Evolutionary conservation across 1,140 invertebrate genomes (phyloP), one percentile per base, ranked within the genome.

Genomic region (Berghia stephanieae): DNA sequence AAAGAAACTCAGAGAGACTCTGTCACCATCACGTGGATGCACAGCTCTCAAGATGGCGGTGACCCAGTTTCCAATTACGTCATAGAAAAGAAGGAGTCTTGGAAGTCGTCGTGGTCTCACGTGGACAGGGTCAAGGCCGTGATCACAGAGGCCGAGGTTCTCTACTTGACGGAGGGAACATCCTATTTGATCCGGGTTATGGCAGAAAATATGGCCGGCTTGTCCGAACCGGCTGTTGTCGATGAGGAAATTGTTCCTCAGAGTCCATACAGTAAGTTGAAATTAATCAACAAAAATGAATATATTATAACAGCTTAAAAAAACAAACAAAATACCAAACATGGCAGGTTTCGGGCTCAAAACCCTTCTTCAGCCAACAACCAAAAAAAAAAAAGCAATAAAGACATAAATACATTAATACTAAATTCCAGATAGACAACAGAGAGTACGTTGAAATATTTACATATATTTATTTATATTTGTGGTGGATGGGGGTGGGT

Each of bases 11-110:
- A 95, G 0, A 96, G 94, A 82, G 95, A 97, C 85, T 96, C 95
- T 76, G 97, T 98, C 13, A 97, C 95, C 2, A 86, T 99, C 1
- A 96, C 96, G 0, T 99, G 98, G 98, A 93, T 86, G 92, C 96
- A 89, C 84, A 98, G 98, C 13, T 92, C 94, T 78, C 93, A 93
- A 85, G 97, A 99, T 88, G 98, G 98, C 78, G 98, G 98, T 55
- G 93, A 95, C 24, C 96, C 96, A 83, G 95, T 99, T 80, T 96
- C 95, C 86, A 96, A 96, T 36, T 99, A 99, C 87, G 93, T 97
- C 74, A 90, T 99, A 75, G 95, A 99, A 89, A 94, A 96, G 90
- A 94, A 95, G n/a, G 88, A 89, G 67, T 79, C 70, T n/a, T 86
- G 81, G 77, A 85, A 87, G 55, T 68, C 83, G 2, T 72, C 80